These are phyloP conservation scores for Tonatia bakeri DNA, from an alignment of 2,113 vertebrate genomes.

Conservation along the genomic window DNA sequence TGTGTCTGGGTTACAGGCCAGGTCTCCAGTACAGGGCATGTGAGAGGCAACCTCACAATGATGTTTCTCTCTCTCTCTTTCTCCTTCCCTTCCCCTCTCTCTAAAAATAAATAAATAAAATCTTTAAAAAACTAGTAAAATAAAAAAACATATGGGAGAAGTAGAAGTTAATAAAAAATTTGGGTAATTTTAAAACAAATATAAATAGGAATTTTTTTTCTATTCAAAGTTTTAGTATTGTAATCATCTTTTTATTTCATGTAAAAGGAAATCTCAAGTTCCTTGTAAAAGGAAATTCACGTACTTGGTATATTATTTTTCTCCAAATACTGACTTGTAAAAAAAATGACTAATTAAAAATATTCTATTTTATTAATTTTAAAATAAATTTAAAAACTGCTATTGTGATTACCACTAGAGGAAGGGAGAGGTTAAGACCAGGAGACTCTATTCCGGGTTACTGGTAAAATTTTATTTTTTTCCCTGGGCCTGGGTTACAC, in stretches of 20 bases:
- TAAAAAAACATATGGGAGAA: neutral
- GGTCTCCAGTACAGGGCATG: too few relatives aligned
- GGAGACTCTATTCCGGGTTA: neutral
- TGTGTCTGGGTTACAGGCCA: too few relatives aligned
- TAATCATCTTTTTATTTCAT: neutral
- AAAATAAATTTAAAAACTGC: neutral
- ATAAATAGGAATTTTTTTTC: neutral
- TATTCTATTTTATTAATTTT: neutral
- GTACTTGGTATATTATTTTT: neutral
- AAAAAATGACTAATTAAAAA: slow-evolving; percentile 17
- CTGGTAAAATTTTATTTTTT: neutral
- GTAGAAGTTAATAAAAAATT: neutral
- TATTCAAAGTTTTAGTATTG: neutral
- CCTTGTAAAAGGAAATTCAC: neutral
- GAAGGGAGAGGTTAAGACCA: neutral
- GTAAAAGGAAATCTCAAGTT: neutral
- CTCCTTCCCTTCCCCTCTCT: too few relatives aligned
- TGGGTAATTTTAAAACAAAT: neutral
- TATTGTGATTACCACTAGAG: slow-evolving; percentile 13
- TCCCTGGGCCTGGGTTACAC: neutral
- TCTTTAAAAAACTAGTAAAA: too few relatives aligned
- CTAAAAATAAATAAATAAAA: too few relatives aligned
- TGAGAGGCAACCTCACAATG: too few relatives aligned
- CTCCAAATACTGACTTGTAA: neutral
- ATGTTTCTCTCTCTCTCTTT: too few relatives aligned